Evolutionary conservation across 2,113 vertebrate species (phyloP), one percentile per base, ranked within the genome.

Genomic region (Nematolebias whitei): DNA sequence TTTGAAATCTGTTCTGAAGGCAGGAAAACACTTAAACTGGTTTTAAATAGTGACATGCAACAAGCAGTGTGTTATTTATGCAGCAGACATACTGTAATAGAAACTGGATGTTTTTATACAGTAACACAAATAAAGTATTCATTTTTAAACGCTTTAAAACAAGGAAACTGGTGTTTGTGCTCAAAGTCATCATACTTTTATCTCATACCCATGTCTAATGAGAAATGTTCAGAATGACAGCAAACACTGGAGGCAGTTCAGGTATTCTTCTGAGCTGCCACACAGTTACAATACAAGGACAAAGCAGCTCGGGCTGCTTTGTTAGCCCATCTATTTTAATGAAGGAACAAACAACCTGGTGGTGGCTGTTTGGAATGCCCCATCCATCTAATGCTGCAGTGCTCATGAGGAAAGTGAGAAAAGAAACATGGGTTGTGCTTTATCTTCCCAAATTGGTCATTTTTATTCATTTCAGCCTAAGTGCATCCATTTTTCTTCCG

Each of bases 401-500:
- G 53, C 12, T 63, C 38, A 24, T 56, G 40, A 56, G 24, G 45
- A 29, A 66, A 65, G 44, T 47, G 48, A 71, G 50, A 48, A 40
- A 20, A 43, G 18, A 68, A 66, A 47, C 1, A 22, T 19, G 26
- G 38, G 50, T n/a, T 18, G 29, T 5, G 18, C 47, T 74, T 79
- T 20, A 57, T 72, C 68, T 32, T 71, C 32, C 51, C 22, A 66
- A 63, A 69, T 44, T 38, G 68, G 39, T 83, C 44, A 71, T 69
- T 78, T 80, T 70, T 74, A 59, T 81, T 45, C 38, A 67, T 84
- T 76, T 64, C 60, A 29, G 53, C 22, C 52, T 59, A 73, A 80
- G 54, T 70, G 63, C 43, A 11, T 53, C 60, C 60, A 69, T 82
- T 72, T 72, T 64, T 72, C 61, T 65, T 52, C 67, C 24, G 49